A percentile compares a stretch with the other conserved stretches of the same genome.
phyloP scores from a whole-genome alignment of 2,888 invertebrate genomes.

The Odontocerum albicorne region DNA sequence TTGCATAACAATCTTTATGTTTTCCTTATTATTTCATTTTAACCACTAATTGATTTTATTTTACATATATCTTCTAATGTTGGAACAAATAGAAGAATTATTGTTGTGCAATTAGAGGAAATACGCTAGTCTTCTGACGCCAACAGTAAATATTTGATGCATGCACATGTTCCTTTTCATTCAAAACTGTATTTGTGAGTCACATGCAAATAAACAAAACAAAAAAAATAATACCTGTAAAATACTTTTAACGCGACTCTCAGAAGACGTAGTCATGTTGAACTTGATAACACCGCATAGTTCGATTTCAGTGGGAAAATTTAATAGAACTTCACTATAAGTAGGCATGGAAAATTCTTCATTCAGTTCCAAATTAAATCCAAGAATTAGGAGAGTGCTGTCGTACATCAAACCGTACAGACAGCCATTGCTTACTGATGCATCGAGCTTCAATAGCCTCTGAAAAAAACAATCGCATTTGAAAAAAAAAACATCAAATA shows the following conservation, averaged over 20 bases:
- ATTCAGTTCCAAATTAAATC: constrained; percentile 66
- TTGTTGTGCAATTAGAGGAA: no score
- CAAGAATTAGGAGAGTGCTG: constrained; percentile 68
- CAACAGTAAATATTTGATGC: no score
- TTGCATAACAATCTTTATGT: no score
- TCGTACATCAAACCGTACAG: constrained; percentile 76
- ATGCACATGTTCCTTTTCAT: no score
- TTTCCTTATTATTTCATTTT: no score
- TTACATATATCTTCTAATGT: no score
- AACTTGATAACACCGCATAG: constrained; percentile 74
- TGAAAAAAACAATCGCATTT: constrained; percentile 44
- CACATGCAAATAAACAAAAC: no score
- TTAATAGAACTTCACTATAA: constrained; percentile 58
- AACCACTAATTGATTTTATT: no score
- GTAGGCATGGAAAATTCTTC: constrained; percentile 56
- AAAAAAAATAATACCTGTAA: constrained; percentile 59
- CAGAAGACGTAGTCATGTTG: constrained; percentile 60
- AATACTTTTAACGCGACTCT: constrained; percentile 64
- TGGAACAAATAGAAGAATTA: no score
- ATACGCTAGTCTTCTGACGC: no score
- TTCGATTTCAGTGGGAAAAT: constrained; percentile 76
- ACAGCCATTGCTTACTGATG: constrained; percentile 65
- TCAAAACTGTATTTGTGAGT: no score
- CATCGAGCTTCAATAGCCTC: constrained; percentile 67
- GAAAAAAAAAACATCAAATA: background rate